These are phyloP conservation scores for Aleiodes alternator DNA, from an alignment of 2,888 invertebrate species.

Conservation along the genomic window DNA sequence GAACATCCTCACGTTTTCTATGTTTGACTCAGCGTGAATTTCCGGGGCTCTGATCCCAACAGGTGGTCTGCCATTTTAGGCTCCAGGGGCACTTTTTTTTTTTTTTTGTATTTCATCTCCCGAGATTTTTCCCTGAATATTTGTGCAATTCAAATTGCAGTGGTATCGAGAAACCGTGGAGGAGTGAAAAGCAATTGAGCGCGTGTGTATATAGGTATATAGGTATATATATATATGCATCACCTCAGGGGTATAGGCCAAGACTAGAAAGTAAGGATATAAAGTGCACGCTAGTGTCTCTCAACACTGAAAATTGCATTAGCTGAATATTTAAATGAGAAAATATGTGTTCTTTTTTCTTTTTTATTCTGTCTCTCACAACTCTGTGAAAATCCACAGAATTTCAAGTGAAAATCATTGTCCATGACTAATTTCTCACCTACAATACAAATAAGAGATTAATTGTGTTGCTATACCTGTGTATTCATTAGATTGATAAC, in stretches of 20 bases:
- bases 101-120: constrained; percentile 9
- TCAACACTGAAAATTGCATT: not conserved
- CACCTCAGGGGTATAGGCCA: constrained; percentile 53
- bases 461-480: constrained; percentile 6
- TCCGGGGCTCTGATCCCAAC: constrained; percentile 51
- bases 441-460: not conserved
- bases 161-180: not conserved
- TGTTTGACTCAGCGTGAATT: constrained; percentile 54
- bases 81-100: not conserved
- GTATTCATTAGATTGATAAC: constrained; percentile 8
- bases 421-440: not conserved
- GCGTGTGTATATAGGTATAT: not conserved
- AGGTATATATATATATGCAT: not conserved
- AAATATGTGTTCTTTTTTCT: not conserved
- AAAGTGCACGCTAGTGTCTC: not conserved
- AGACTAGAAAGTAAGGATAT: constrained; percentile 55
- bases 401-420: not conserved
- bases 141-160: not conserved
- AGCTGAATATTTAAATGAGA: not conserved
- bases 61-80: constrained; percentile 48
- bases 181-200: constrained; percentile 40
- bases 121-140: not conserved
- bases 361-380: no score
- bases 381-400: not conserved
- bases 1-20: constrained; percentile 62